These are phyloP conservation scores for Scelioninae gen. 1 DNA, from an alignment of 2,888 invertebrate genomes.

Conservation along the genomic window DNA sequence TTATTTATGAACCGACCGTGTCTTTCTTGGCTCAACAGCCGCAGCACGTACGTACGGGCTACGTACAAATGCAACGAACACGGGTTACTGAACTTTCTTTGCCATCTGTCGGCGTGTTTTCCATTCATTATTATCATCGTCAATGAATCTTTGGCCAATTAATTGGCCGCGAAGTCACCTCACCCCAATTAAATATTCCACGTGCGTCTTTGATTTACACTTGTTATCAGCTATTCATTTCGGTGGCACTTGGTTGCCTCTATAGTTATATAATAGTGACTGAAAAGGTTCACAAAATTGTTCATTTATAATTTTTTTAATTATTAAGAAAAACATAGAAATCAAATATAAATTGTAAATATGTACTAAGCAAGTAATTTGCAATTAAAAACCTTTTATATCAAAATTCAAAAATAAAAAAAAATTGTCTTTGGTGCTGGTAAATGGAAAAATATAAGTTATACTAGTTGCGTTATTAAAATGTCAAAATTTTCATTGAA, in stretches of 20 bases:
- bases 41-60: slow-evolving; percentile 62
- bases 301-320: too few relatives aligned
- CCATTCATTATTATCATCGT: slow-evolving; percentile 51
- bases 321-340: too few relatives aligned
- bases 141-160: slow-evolving; percentile 48
- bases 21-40: slow-evolving; percentile 75
- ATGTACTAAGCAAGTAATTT: too few relatives aligned
- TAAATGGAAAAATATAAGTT: too few relatives aligned
- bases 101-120: slow-evolving; percentile 33
- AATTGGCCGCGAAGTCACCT: slow-evolving; percentile 50
- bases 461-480: too few relatives aligned
- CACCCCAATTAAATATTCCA: slow-evolving; percentile 30
- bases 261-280: slow-evolving; percentile 1
- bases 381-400: too few relatives aligned
- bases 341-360: too few relatives aligned
- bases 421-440: too few relatives aligned
- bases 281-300: not conserved
- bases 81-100: slow-evolving; percentile 77
- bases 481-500: too few relatives aligned
- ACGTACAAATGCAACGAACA: slow-evolving; percentile 71
- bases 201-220: slow-evolving; percentile 40
- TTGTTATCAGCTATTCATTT: slow-evolving; percentile 20
- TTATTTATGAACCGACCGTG: slow-evolving; percentile 83
- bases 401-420: too few relatives aligned
- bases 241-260: slow-evolving; percentile 9